Evolutionary conservation across 2,888 invertebrate genomes (phyloP).

Genomic region (Didymodactylos carnosus): DNA sequence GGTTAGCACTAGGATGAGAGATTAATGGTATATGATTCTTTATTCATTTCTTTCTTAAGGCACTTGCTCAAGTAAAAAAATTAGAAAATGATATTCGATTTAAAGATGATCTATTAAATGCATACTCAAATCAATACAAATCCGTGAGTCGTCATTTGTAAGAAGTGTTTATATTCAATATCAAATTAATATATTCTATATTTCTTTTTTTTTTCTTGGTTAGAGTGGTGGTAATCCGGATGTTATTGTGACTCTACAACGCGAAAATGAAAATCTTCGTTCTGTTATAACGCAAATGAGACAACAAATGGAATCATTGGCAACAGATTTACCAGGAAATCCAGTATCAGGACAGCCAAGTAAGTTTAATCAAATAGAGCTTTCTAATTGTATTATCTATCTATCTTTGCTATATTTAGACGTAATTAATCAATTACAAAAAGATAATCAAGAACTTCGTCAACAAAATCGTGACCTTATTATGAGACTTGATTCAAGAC

Average conservation of each 20-base stretch:
- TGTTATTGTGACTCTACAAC: slow-evolving; percentile 21
- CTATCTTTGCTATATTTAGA: no score
- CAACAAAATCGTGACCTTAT: slow-evolving; percentile 22
- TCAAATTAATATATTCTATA: not conserved
- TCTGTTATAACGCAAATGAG: slow-evolving; percentile 28
- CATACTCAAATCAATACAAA: not conserved
- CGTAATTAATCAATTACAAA: slow-evolving; percentile 19
- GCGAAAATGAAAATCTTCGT: slow-evolving; percentile 26
- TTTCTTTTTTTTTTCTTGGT: not conserved
- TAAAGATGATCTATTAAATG: not conserved
- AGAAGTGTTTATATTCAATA: no score
- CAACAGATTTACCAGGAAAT: not conserved
- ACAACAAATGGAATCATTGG: slow-evolving; percentile 23
- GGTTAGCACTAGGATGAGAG: not conserved
- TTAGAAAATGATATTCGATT: not conserved
- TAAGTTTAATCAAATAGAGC: no score
- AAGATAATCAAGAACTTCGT: slow-evolving; percentile 22
- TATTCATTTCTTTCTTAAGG: not conserved
- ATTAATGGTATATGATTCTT: not conserved
- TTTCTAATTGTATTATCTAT: no score
- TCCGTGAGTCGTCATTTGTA: no score
- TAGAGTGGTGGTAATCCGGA: slow-evolving; percentile 3
- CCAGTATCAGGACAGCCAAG: not conserved
- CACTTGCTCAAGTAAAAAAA: not conserved
- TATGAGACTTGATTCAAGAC: slow-evolving; percentile 20